Percentiles rank a stretch among this genome's conserved stretches.
These are phyloP conservation scores for Odocoileus virginianus DNA, from an alignment of 2,113 vertebrate genomes.

Conservation along the genomic window DNA sequence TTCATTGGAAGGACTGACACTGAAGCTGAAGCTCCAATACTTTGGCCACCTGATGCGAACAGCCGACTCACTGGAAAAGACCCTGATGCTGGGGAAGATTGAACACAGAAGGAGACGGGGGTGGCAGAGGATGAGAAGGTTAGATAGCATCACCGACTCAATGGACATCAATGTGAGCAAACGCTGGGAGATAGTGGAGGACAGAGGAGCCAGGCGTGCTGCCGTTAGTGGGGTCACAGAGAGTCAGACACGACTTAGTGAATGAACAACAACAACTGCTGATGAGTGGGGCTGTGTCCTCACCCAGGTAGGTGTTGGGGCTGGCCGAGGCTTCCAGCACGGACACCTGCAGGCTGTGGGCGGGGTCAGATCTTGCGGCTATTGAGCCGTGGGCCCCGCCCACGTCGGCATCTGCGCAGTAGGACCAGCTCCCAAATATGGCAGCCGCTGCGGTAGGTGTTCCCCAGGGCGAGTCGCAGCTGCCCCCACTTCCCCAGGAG, in stretches of 20 bases:
- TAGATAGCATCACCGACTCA: not conserved
- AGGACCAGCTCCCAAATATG: not conserved
- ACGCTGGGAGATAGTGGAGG: not conserved
- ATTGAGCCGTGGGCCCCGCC: not conserved
- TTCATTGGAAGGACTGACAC: not conserved
- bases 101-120: not conserved
- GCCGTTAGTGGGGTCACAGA: not conserved
- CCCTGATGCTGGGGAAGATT: not conserved
- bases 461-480: not conserved
- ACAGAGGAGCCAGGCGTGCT: not conserved
- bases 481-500: not conserved
- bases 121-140: not conserved
- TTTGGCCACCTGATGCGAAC: not conserved
- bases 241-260: not conserved
- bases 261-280: not conserved
- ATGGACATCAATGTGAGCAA: not conserved
- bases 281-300: no score
- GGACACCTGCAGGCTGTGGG: not conserved
- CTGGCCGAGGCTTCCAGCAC: not conserved
- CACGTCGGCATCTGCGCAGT: rapidly evolving
- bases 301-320: not conserved
- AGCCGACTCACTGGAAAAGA: not conserved
- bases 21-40: not conserved
- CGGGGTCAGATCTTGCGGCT: not conserved
- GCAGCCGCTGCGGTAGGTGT: rapidly evolving